These are phyloP conservation scores for Neuroscelio doddi DNA, from an alignment of 2,888 invertebrate genomes.

Conservation along the genomic window DNA sequence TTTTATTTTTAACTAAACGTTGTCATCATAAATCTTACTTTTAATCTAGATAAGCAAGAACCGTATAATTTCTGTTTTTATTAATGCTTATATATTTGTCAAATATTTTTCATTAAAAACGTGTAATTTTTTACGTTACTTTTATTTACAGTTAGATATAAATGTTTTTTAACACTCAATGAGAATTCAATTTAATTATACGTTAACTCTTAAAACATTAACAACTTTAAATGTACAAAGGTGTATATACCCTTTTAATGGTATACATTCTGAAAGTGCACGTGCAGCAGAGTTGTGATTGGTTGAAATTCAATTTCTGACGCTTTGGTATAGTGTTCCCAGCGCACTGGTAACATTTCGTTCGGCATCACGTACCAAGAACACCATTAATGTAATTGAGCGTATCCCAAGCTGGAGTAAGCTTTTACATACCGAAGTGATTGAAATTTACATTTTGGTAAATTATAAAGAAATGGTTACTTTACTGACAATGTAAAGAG, in stretches of 20 bases:
- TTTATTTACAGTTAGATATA: too few species aligned
- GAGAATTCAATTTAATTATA: too few species aligned
- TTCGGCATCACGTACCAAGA: conserved; percentile 31
- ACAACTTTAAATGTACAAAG: not conserved
- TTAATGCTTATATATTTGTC: too few species aligned
- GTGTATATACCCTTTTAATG: not conserved
- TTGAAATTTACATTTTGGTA: conserved; percentile 5
- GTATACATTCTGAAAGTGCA: conserved; percentile 9
- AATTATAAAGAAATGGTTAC: not conserved
- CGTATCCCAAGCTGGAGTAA: conserved; percentile 17
- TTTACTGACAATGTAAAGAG: too few species aligned
- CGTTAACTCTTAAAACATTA: too few species aligned
- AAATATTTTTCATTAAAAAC: too few species aligned
- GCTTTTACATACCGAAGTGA: conserved; percentile 11
- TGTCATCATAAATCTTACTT: too few species aligned
- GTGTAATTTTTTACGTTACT: too few species aligned
- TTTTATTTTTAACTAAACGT: not conserved
- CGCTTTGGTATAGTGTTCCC: conserved; percentile 24
- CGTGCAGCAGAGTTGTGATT: conserved; percentile 29
- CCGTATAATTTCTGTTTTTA: too few species aligned
- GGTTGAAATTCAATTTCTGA: conserved; percentile 40
- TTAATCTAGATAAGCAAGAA: too few species aligned
- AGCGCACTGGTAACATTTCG: conserved; percentile 2
- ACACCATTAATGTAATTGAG: conserved; percentile 42
- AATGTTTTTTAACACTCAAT: too few species aligned